Evolutionary conservation across 2,888 invertebrate genomes (phyloP).

Genomic region (Acanthosoma haemorrhoidale): DNA sequence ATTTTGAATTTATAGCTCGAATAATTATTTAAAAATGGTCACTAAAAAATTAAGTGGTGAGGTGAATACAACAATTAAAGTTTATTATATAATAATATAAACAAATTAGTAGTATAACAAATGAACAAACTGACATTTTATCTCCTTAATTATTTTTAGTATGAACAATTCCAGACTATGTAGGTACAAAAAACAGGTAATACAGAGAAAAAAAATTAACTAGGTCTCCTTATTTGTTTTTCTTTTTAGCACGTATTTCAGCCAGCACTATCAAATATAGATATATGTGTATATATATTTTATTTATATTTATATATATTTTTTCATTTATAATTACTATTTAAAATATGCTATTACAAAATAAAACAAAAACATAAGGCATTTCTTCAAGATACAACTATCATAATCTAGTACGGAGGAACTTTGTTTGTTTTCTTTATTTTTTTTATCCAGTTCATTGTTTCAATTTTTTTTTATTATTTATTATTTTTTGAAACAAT

Average conservation of each 20-base stretch:
- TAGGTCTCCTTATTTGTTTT: neutral
- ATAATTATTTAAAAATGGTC: too few species aligned
- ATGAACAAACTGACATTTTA: neutral
- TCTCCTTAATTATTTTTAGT: neutral
- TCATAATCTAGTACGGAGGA: constrained; percentile 24
- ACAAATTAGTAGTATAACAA: neutral
- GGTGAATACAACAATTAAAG: too few species aligned
- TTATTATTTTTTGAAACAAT: constrained; percentile 11
- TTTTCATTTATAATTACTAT: constrained; percentile 16
- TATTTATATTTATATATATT: neutral
- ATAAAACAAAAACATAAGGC: constrained; percentile 25
- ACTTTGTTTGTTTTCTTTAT: constrained; percentile 25
- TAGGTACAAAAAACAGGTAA: neutral
- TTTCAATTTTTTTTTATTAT: neutral
- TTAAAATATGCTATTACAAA: constrained; percentile 27
- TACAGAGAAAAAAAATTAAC: neutral
- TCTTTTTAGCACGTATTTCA: constrained; percentile 10
- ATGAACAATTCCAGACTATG: neutral
- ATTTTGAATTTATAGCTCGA: too few species aligned
- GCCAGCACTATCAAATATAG: constrained; percentile 28
- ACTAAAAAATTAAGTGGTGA: too few species aligned
- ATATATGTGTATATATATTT: constrained; percentile 19
- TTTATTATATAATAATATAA: neutral
- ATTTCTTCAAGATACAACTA: constrained; percentile 27
- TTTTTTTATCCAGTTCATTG: constrained; percentile 4